A percentile compares a stretch with the other conserved stretches of the same genome.
phyloP scores from a whole-genome alignment of 2,888 invertebrate species.

The Coronaproctus castanopsis region DNA sequence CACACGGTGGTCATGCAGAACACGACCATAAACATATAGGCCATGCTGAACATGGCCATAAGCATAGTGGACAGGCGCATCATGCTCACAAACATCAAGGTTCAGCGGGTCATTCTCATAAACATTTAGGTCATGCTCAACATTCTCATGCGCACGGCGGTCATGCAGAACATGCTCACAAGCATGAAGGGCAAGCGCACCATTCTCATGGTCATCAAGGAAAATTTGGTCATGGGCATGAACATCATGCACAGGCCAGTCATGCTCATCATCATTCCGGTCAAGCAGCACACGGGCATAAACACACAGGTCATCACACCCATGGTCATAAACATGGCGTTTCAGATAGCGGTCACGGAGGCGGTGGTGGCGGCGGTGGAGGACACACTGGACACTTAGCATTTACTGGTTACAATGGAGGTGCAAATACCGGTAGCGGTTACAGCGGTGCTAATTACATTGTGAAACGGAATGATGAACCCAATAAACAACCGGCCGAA shows the following conservation, averaged over 20 bases:
- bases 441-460: constrained; percentile 12
- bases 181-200: constrained; percentile 18
- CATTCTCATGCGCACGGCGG: constrained; percentile 17
- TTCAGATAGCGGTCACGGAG: constrained; percentile 15
- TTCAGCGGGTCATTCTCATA: constrained; percentile 16
- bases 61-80: constrained; percentile 16
- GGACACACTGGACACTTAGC: constrained; percentile 6
- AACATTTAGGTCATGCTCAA: constrained; percentile 16
- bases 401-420: background rate
- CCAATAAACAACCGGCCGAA: constrained; percentile 1
- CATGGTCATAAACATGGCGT: constrained; percentile 19
- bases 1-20: constrained; percentile 24
- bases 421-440: background rate
- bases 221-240: constrained; percentile 19
- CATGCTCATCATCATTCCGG: constrained; percentile 19
- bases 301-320: constrained; percentile 17
- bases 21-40: constrained; percentile 29
- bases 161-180: constrained; percentile 18
- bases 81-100: constrained; percentile 17
- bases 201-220: constrained; percentile 19
- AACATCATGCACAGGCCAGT: constrained; percentile 19
- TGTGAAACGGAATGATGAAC: constrained; percentile 16
- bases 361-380: constrained; percentile 5
- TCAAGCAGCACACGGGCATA: constrained; percentile 17
- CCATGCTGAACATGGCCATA: constrained; percentile 17